Base-by-base conservation (phyloP, 2,797 vertebrate species). In the Amniataba percoides region DNA sequence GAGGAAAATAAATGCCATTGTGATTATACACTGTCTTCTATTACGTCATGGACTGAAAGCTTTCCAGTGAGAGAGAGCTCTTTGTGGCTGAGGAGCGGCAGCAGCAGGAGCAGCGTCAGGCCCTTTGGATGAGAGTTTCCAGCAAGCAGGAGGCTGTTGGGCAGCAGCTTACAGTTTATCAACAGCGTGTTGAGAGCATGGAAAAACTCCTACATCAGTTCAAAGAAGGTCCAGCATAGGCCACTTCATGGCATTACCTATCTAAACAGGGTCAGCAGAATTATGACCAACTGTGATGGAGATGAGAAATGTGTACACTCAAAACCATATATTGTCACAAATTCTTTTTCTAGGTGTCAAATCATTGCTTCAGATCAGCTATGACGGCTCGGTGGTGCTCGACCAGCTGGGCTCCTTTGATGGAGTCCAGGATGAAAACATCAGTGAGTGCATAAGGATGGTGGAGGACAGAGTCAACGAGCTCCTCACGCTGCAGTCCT, bases 401-500 rank as follows among this genome's bases (percentile, higher is more conserved):
- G 4, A 58, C 5, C 18, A 74, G n/a, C 1, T 51, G 42, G 27
- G 3, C 66, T 57, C 49, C 51, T 34, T 52, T 53, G 45, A 52
- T 16, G 23, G 45, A 45, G 21, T 40, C 11, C 42, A 51, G 21
- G 39, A 45, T 23, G 60, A 78, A 67, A 67, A 62, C 27, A 18
- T 71, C 21, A 7, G n/a, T 13, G 55, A 70, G 25, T 45, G 9
- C 46, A 55, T 80, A 65, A 71, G 12, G 21, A 43, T 49, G 42
- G 56, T 64, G 46, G 80, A 85, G 60, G 78, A 71, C 61, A 71
- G 58, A 80, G 65, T 80, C 70, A 82, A 19, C 15, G 57, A 62
- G 34, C 65, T 80, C 53, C 61, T 80, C 7, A 13, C 62, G 45
- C 56, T 86, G 34, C 69, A 64, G 64, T 66, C 69, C 16, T 57